phyloP scores from a whole-genome alignment of 1,140 invertebrate genomes.

The Tetraneura akinire region DNA sequence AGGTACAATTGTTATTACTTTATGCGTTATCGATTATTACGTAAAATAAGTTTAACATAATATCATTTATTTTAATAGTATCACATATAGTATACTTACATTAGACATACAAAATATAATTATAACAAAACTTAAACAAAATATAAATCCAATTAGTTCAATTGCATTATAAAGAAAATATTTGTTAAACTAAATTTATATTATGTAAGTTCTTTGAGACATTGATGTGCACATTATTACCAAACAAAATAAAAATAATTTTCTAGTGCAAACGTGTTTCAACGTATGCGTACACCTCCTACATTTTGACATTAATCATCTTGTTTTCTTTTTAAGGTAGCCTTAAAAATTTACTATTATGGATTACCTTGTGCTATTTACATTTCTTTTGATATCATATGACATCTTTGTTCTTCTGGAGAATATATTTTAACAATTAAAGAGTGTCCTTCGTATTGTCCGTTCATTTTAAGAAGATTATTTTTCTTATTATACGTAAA shows the following conservation, averaged over 20 bases:
- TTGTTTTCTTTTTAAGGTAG: not conserved
- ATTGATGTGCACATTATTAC: not conserved
- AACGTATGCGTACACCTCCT: too few relatives aligned
- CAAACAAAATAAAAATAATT: not conserved
- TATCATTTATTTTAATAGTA: not conserved
- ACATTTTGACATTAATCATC: not conserved
- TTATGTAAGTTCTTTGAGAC: not conserved
- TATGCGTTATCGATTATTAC: not conserved
- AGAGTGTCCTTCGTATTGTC: conserved; percentile 1
- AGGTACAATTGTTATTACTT: not conserved
- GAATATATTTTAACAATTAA: not conserved
- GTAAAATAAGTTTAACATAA: not conserved
- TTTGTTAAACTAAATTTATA: not conserved
- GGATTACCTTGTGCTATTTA: conserved; percentile 26
- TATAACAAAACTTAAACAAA: not conserved
- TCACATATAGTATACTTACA: too few relatives aligned
- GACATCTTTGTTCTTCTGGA: conserved; percentile 6
- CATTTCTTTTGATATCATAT: not conserved
- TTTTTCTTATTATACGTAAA: not conserved
- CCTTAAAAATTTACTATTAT: not conserved
- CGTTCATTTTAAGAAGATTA: not conserved
- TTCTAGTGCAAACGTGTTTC: not conserved
- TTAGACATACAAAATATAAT: too few relatives aligned
- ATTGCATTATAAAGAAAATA: not conserved
- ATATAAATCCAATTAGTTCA: not conserved